Percentiles rank a stretch among this genome's conserved stretches.
phyloP scores from a whole-genome alignment of 2,113 vertebrate genomes.

The Ptilorrhoa leucosticta region DNA sequence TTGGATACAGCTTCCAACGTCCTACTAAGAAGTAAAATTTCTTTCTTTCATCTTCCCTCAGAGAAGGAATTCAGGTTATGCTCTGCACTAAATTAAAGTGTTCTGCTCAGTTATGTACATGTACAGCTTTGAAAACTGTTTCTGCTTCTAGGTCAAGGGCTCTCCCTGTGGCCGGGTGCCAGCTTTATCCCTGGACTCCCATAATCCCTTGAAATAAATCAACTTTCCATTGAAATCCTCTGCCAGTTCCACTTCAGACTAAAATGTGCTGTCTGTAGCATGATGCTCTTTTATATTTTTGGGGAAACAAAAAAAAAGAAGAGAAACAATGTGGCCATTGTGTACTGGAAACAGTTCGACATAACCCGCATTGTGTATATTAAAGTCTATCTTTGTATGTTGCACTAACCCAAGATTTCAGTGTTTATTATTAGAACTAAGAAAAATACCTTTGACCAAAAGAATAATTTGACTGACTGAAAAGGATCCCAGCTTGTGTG shows the following conservation, averaged over 20 bases:
- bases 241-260: slow-evolving; percentile 64
- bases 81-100: slow-evolving; percentile 52
- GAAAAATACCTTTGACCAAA: neutral
- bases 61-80: slow-evolving; percentile 64
- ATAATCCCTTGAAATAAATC: slow-evolving; percentile 77
- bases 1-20: slow-evolving; percentile 37
- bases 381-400: neutral
- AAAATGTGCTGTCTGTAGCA: slow-evolving; percentile 42
- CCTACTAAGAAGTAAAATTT: slow-evolving; percentile 47
- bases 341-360: neutral
- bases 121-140: slow-evolving; percentile 59
- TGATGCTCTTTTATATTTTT: slow-evolving; percentile 53
- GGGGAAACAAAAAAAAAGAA: slow-evolving; percentile 1
- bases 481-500: neutral
- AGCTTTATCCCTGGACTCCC: slow-evolving; percentile 70
- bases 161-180: slow-evolving; percentile 71
- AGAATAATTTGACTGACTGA: neutral
- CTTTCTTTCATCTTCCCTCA: slow-evolving; percentile 58
- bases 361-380: neutral
- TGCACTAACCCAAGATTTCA: neutral
- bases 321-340: slow-evolving; percentile 33
- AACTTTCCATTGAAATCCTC: slow-evolving; percentile 73
- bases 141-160: slow-evolving; percentile 79
- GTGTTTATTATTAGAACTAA: slow-evolving; percentile 19
- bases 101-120: slow-evolving; percentile 47